Evolutionary conservation across 2,113 vertebrate genomes (phyloP).

Genomic region (Elgaria multicarinata): DNA sequence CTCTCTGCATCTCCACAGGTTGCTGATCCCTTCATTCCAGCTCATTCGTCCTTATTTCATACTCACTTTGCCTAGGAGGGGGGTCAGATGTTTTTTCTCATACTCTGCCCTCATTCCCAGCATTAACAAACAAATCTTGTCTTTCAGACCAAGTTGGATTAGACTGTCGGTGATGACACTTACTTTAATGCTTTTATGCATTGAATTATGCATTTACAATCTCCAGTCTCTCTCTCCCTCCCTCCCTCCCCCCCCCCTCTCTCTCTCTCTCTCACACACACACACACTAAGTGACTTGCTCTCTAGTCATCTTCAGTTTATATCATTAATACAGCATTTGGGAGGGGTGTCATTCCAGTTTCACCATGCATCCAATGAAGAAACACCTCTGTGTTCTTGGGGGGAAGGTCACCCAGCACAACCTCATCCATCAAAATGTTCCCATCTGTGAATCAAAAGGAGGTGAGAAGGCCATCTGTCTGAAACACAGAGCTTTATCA

Average conservation of each 20-base stretch:
- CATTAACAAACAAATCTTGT: neutral
- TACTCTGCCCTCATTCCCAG: neutral
- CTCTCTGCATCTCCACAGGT: neutral
- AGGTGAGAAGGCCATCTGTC: constrained; percentile 47
- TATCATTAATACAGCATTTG: neutral
- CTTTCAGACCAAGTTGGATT: no score
- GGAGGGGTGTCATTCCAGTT: neutral
- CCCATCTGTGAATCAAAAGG: neutral
- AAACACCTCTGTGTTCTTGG: neutral
- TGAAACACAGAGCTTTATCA: no score
- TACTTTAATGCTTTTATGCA: neutral
- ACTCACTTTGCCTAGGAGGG: neutral
- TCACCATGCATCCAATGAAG: neutral
- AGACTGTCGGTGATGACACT: neutral
- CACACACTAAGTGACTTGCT: neutral
- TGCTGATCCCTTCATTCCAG: neutral
- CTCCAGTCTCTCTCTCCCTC: neutral
- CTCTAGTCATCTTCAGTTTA: neutral
- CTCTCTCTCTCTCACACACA: neutral
- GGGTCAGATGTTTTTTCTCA: neutral
- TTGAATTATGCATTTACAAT: neutral
- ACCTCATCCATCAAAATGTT: neutral
- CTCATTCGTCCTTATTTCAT: neutral
- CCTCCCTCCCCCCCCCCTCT: no score
- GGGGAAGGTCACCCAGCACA: constrained; percentile 45